Percentiles rank a stretch among this genome's conserved stretches.
Evolutionary conservation across 2,113 vertebrate genomes (phyloP).

Genomic region (Himantopus leucocephalus): DNA sequence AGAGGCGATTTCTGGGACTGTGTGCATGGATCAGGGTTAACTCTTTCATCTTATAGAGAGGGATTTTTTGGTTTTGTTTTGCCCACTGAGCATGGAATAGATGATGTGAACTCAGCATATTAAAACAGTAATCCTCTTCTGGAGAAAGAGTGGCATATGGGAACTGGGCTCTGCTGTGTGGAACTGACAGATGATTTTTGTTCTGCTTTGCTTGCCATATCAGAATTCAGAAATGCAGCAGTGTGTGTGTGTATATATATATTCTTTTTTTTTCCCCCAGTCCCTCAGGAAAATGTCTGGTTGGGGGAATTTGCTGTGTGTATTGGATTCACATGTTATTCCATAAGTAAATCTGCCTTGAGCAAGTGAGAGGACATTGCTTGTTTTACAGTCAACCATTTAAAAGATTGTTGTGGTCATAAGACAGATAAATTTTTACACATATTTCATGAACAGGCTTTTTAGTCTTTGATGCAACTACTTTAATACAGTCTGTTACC

Average conservation of each 20-base stretch:
- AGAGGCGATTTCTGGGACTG: background rate
- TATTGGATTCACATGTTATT: background rate
- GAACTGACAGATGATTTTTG: slow-evolving; percentile 38
- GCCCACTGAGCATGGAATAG: background rate
- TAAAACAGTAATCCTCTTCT: slow-evolving; percentile 35
- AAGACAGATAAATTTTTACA: background rate
- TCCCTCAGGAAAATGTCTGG: background rate
- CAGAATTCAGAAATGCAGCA: background rate
- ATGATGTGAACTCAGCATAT: background rate
- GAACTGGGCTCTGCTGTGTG: background rate
- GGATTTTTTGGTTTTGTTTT: background rate
- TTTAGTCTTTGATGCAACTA: background rate
- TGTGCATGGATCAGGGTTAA: background rate
- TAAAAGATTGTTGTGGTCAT: background rate
- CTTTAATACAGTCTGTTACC: background rate
- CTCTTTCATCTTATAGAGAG: background rate
- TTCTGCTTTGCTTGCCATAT: slow-evolving; percentile 34
- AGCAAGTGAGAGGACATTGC: background rate
- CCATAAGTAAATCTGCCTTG: background rate
- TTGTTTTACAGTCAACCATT: background rate
- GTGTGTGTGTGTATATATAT: background rate
- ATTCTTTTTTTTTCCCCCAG: too few species aligned
- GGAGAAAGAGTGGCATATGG: slow-evolving; percentile 10
- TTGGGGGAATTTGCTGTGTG: background rate
- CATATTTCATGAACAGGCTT: background rate